Evolutionary conservation across 2,797 vertebrate species (phyloP).

Genomic region (Sebastes variabilis): DNA sequence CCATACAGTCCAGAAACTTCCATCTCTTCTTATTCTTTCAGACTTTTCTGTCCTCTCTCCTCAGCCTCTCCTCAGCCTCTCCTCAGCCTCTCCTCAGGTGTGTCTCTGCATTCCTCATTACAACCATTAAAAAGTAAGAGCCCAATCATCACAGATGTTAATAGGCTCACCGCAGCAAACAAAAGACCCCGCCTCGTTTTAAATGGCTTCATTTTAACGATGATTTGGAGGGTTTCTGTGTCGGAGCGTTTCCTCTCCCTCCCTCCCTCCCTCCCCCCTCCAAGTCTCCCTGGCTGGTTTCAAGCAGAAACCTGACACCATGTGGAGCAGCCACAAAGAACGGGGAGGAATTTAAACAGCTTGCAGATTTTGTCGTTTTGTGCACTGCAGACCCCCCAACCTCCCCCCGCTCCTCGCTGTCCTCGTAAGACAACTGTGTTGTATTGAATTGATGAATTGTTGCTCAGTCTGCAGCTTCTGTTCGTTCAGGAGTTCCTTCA

Average conservation of each 20-base stretch:
- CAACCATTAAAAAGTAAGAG: constrained; percentile 25
- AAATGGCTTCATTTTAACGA: neutral
- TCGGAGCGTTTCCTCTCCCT: neutral
- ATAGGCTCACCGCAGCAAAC: constrained; percentile 43
- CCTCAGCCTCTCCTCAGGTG: neutral
- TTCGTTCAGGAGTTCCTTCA: neutral
- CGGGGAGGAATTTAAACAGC: constrained; percentile 66
- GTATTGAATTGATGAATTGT: neutral
- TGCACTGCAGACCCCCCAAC: neutral
- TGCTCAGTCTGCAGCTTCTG: neutral
- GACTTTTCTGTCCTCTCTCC: neutral
- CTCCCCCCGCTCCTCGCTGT: neutral
- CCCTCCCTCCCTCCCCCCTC: neutral
- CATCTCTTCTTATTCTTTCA: no score
- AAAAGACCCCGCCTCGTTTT: neutral
- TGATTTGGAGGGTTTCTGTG: neutral
- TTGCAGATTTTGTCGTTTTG: constrained; percentile 58
- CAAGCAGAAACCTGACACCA: constrained; percentile 64
- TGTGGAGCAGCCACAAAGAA: constrained; percentile 31
- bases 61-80: neutral
- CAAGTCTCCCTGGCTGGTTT: neutral
- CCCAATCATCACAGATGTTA: constrained; percentile 36
- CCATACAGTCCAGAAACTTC: neutral
- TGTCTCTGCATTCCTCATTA: constrained; percentile 56
- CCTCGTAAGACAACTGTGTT: constrained; percentile 7